Evolutionary conservation across 2,113 vertebrate species (phyloP), one percentile per base, ranked within the genome.

Genomic region (Hydropotes inermis): DNA sequence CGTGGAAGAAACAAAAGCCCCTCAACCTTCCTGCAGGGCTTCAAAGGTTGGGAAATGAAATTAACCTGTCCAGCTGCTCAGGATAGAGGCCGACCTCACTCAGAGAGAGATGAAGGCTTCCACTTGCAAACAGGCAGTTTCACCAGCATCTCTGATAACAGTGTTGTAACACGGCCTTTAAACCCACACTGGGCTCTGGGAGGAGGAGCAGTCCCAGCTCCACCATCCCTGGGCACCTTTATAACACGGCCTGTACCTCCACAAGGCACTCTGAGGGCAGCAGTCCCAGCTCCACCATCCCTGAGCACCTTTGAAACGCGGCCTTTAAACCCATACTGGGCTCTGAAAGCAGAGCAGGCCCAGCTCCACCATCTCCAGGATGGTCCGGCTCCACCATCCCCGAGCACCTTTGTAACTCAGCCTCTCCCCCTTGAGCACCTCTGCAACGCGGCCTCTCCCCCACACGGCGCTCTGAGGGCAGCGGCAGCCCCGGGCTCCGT

Each of bases 401-500:
- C 10, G 30, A 27, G 17, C 17, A 70, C 8, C 70, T 50, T 3
- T 0, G 0, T 3, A 6, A 10, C 1, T 7, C 0, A 1, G 60
- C 60, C 60, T 33, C 2, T 27, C 14, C 28, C 60, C 60, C n/a
- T 4, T 9, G n/a, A 36, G 28, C 25, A 60, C 12, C 70, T 50
- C 7, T 0, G 1, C 7, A 6, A 19, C 1, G 1, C 1, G 50
- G n/a, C 27, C 25, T 4, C 79, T 5, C 2, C 15, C 3, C 39
- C 11, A 1, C 43, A 39, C 39, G 39, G 39, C 45, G 7, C 23
- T 5, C 2, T n/a, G 27, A 14, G 43, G 14, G 27, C 15, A 16
- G 2, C 3, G 3, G 2, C 1, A 5, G 14, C 3, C 78, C 54
- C 0, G 0, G 7, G 3, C 12, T 33, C 33, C 12, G 3, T 1